These are phyloP conservation scores for Oncorhynchus gorbuscha DNA, from an alignment of 2,113 vertebrate genomes.

Conservation along the genomic window DNA sequence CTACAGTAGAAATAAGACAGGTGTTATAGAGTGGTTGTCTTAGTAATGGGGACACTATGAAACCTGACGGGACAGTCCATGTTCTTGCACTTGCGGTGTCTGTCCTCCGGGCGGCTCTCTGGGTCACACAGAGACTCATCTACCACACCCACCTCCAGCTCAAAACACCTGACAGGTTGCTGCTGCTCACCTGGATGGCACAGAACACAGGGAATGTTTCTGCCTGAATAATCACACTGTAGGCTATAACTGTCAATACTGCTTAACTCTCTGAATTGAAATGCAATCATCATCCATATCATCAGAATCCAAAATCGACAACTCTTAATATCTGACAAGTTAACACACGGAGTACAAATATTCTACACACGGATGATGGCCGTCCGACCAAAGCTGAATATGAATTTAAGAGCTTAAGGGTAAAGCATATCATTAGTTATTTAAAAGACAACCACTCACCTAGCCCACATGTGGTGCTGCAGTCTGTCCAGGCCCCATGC, in stretches of 20 bases:
- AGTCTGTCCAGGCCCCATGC: slow-evolving; percentile 88
- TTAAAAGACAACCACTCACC: slow-evolving; percentile 66
- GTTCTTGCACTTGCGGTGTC: slow-evolving; percentile 84
- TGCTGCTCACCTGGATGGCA: slow-evolving; percentile 76
- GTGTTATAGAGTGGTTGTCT: neutral
- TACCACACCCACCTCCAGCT: slow-evolving; percentile 77
- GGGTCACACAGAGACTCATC: slow-evolving; percentile 86
- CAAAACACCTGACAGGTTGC: slow-evolving; percentile 83
- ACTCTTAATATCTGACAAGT: no score
- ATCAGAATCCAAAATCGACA: no score
- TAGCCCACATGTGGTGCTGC: slow-evolving; percentile 89
- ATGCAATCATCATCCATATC: no score
- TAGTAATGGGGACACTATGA: neutral
- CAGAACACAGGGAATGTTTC: no score
- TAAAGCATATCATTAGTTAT: no score
- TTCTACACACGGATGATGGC: no score
- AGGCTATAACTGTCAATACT: no score
- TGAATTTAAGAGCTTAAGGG: no score
- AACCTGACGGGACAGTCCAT: slow-evolving; percentile 91
- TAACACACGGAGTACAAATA: no score
- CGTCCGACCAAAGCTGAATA: neutral
- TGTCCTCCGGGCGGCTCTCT: slow-evolving; percentile 75
- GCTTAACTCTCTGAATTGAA: no score
- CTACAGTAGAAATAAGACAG: neutral
- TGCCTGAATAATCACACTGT: no score